Conservation (phyloP, 2,888 invertebrate genomes). For the Halictus quadricinctus region DNA sequence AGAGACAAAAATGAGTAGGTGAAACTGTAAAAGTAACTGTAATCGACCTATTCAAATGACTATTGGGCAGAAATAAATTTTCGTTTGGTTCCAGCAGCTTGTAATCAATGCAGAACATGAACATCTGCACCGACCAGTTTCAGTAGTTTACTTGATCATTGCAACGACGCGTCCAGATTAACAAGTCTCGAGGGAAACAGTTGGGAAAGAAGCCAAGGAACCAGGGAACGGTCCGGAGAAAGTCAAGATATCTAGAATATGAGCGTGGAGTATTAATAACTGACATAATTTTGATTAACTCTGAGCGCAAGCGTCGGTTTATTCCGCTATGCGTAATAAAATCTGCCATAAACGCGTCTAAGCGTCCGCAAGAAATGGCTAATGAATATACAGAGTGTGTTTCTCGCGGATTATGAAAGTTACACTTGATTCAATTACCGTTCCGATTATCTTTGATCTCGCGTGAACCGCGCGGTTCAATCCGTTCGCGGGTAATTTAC, state of each 20-base stretch:
- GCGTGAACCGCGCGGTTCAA: conserved; percentile 31
- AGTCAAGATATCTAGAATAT: background rate
- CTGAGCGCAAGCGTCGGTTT: background rate
- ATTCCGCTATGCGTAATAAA: background rate
- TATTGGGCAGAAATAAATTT: background rate
- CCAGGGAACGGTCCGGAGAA: background rate
- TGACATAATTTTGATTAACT: background rate
- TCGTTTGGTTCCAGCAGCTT: background rate
- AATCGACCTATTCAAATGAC: too few species aligned
- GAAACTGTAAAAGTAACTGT: too few species aligned
- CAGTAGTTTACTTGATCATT: background rate
- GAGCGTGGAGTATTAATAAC: background rate
- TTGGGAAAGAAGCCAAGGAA: background rate
- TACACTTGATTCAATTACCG: background rate
- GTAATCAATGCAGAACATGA: background rate
- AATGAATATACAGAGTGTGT: background rate
- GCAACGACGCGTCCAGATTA: too few species aligned
- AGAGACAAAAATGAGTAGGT: too few species aligned
- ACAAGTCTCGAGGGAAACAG: background rate
- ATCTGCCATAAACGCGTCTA: background rate
- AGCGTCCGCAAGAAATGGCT: background rate
- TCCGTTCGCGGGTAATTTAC: conserved; percentile 62
- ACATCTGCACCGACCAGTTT: background rate
- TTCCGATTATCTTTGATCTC: conserved; percentile 22
- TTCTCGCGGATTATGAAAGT: background rate